A percentile compares a stretch with the other conserved stretches of the same genome.
Conservation (phyloP, 1,140 invertebrate species). For the Drosophila littoralis region DNA sequence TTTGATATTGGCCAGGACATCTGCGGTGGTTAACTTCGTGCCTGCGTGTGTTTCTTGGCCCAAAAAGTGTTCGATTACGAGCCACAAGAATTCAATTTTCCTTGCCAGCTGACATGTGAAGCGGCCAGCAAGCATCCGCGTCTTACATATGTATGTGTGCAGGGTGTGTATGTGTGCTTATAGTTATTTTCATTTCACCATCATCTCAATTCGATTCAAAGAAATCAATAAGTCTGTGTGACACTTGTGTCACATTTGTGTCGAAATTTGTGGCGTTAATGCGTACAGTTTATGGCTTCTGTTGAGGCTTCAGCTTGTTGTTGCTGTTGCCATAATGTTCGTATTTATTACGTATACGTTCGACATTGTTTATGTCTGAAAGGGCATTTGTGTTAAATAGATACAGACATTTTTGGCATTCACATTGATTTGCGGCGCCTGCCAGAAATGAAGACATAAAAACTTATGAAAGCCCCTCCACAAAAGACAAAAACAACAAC, state of each 20-base stretch:
- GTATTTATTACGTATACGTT: conserved; percentile 69
- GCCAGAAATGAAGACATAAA: conserved; percentile 69
- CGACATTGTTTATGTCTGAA: conserved; percentile 44
- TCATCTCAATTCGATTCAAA: conserved; percentile 14
- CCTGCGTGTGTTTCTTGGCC: conserved; percentile 9
- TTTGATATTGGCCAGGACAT: conserved; percentile 4
- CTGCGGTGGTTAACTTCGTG: conserved; percentile 26
- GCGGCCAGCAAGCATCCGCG: not conserved
- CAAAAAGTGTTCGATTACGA: conserved; percentile 37
- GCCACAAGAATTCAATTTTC: conserved; percentile 33
- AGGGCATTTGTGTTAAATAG: conserved; percentile 43
- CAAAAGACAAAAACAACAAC: not conserved
- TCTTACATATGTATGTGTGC: not conserved
- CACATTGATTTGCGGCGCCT: conserved; percentile 53
- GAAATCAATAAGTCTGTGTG: conserved; percentile 72
- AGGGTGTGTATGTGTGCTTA: not conserved
- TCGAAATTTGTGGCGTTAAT: conserved; percentile 74
- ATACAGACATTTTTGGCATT: conserved; percentile 51
- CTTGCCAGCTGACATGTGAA: conserved; percentile 1
- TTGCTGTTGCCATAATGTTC: conserved; percentile 50
- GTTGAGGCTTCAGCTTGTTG: conserved; percentile 30
- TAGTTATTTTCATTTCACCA: conserved; percentile 32
- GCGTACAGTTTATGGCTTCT: conserved; percentile 64
- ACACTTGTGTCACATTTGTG: conserved; percentile 81
- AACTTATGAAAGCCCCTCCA: conserved; percentile 56